Evolutionary conservation across 1,140 invertebrate genomes (phyloP), one percentile per base, ranked within the genome.

Genomic region (Palaemon carinicauda): DNA sequence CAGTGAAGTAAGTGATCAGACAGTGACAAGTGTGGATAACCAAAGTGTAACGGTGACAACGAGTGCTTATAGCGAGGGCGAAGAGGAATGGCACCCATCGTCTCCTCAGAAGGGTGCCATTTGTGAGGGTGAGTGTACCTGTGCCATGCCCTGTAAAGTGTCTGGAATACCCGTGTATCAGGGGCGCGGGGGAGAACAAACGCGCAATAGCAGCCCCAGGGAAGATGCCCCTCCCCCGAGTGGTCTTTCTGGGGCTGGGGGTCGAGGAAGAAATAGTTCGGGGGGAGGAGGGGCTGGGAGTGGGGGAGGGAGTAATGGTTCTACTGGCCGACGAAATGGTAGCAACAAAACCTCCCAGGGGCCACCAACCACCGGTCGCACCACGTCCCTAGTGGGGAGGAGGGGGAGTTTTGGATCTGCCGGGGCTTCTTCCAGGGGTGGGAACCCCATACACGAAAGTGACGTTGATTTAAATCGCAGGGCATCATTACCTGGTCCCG

Each of bases 161-260:
- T 89, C 88, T 53, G 88, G 88, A n/a, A 89, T 89, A 29, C 88
- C 88, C 15, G 88, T 89, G 41, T 89, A 87, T 50, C 88, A 89
- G 78, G 86, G 86, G 77, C 83, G 84, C 51, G 85, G 85, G 54
- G 79, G 79, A 10, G 85, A 87, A 24, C 79, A 79, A 77, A 53
- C 85, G 19, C 85, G 85, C 14, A 77, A 41, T 12, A 41, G 3
- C 41, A 41, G 41, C 69, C 65, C 85, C 4, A 31, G 85, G 14
- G 85, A 75, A 33, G 85, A 87, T 81, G 85, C 56, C 14, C 80
- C 85, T 27, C 79, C 79, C 33, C 31, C 69, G n/a, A 41, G 41
- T 41, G 33, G 54, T 56, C 73, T 53, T 56, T 4, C 80, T 19
- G 79, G 69, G 14, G 85, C 54, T n/a, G 29, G 17, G 9, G 85